Evolutionary conservation across 2,888 invertebrate species (phyloP).

Genomic region (Nowickia ferox): DNA sequence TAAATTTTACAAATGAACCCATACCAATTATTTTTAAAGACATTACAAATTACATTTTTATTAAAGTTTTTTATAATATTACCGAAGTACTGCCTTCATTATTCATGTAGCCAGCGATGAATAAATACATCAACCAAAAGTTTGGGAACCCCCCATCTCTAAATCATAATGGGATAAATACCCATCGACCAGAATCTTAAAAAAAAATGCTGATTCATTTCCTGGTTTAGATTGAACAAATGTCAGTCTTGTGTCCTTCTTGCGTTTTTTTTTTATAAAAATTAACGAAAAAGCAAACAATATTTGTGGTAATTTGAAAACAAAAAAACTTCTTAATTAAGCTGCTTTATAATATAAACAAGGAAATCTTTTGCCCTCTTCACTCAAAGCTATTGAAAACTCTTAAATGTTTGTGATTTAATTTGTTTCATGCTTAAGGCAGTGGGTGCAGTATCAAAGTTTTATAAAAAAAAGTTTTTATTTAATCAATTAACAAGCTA

Average conservation of each 20-base stretch:
- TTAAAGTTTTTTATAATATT: no score
- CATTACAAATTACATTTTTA: no score
- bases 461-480: no score
- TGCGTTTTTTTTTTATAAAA: slow-evolving; percentile 24
- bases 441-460: background rate
- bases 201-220: slow-evolving; percentile 10
- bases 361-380: background rate
- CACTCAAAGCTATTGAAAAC: background rate
- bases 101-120: no score
- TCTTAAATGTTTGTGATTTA: slow-evolving; percentile 15
- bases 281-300: slow-evolving; percentile 37
- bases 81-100: no score
- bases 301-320: slow-evolving; percentile 34
- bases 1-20: no score
- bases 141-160: background rate
- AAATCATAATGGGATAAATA: background rate
- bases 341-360: slow-evolving; percentile 7
- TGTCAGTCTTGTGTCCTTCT: slow-evolving; percentile 18
- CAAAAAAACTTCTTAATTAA: slow-evolving; percentile 37
- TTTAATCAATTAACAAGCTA: no score
- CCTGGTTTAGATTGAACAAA: slow-evolving; percentile 12
- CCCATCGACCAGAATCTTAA: background rate
- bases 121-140: no score
- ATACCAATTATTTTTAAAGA: no score
- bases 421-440: slow-evolving; percentile 8